Percentiles rank a stretch among this genome's conserved stretches.
Conservation (phyloP, 2,113 vertebrate genomes). For the Panurus biarmicus region DNA sequence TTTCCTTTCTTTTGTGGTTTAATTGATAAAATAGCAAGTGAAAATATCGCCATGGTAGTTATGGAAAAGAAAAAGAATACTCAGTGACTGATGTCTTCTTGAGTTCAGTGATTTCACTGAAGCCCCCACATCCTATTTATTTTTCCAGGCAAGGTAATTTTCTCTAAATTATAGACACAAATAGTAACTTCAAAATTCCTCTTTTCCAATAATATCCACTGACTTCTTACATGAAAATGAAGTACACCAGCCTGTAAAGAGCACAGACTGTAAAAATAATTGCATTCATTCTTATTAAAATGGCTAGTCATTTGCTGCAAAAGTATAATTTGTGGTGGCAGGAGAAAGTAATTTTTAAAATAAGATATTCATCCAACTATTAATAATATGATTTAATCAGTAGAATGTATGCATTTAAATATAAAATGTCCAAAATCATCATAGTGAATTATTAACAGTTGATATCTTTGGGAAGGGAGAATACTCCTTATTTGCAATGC, state of each 20-base stretch:
- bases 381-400: slow-evolving; percentile 71
- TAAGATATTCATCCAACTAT: slow-evolving; percentile 67
- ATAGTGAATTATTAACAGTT: slow-evolving; percentile 69
- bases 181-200: slow-evolving; percentile 27
- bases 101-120: neutral
- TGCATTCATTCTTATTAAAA: slow-evolving; percentile 70
- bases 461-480: slow-evolving; percentile 22
- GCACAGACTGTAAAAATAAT: slow-evolving; percentile 69
- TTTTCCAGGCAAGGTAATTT: slow-evolving; percentile 34
- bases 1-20: neutral
- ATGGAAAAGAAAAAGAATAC: neutral
- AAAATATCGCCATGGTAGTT: neutral
- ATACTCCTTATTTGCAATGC: neutral
- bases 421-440: slow-evolving; percentile 60
- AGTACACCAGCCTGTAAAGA: slow-evolving; percentile 44
- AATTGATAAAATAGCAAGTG: neutral
- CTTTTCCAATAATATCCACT: slow-evolving; percentile 46
- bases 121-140: neutral
- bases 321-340: slow-evolving; percentile 64
- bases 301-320: slow-evolving; percentile 61
- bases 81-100: neutral
- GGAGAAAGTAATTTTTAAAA: slow-evolving; percentile 66
- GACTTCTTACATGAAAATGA: slow-evolving; percentile 50
- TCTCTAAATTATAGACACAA: slow-evolving; percentile 23
- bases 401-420: slow-evolving; percentile 61